Evolutionary conservation across 1,140 invertebrate species (phyloP).

Genomic region (Lamellibrachia luymesi): DNA sequence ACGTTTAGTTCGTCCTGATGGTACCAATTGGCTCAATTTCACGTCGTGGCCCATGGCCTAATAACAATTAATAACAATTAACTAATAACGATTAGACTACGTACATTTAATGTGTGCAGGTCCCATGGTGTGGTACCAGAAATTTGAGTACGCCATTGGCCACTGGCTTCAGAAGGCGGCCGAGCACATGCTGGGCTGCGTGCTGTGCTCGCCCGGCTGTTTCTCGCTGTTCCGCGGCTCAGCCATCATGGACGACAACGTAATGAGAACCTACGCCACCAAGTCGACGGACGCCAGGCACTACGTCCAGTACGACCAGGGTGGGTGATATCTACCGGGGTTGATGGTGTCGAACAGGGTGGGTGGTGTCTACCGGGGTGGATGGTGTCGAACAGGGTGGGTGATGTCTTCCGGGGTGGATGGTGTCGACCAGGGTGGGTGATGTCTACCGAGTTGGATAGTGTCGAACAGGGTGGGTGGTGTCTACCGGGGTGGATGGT

Average conservation of each 20-base stretch:
- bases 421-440: no score
- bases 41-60: no score
- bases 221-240: slow-evolving; percentile 65
- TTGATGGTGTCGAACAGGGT: neutral
- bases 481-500: no score
- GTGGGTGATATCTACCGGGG: slow-evolving; percentile 34
- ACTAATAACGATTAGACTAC: neutral
- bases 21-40: no score
- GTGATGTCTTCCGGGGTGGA: no score
- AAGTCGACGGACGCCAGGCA: slow-evolving; percentile 62
- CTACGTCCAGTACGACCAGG: slow-evolving; percentile 69
- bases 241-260: slow-evolving; percentile 66
- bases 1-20: no score
- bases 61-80: no score
- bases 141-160: slow-evolving; percentile 69
- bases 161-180: slow-evolving; percentile 72
- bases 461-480: no score
- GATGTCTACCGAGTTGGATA: no score
- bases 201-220: slow-evolving; percentile 67
- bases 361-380: neutral
- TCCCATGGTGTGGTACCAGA: slow-evolving; percentile 68
- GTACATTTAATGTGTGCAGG: slow-evolving; percentile 39
- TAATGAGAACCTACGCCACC: slow-evolving; percentile 64
- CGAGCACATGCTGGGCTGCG: slow-evolving; percentile 69
- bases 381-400: no score